phyloP scores from a whole-genome alignment of 2,888 invertebrate genomes.

The Acronicta alni region DNA sequence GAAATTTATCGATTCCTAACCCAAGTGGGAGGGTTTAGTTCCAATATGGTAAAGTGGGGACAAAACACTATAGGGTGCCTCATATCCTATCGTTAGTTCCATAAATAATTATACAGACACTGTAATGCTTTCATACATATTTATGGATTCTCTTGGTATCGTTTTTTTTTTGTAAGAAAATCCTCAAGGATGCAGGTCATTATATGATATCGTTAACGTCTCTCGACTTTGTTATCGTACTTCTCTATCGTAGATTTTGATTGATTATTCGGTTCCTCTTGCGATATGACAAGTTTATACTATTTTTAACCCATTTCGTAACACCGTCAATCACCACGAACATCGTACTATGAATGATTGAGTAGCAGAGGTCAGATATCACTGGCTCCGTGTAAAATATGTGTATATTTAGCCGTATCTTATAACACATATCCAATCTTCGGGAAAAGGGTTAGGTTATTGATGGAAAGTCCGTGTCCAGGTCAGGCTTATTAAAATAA shows the following conservation, averaged over 20 bases:
- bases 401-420: not conserved
- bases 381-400: not conserved
- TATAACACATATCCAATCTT: too few relatives aligned
- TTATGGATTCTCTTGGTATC: too few relatives aligned
- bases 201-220: conserved; percentile 8
- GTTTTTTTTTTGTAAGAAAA: not conserved
- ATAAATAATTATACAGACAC: too few relatives aligned
- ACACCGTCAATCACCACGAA: too few relatives aligned
- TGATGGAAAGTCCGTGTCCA: too few relatives aligned
- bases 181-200: not conserved
- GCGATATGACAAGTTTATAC: conserved; percentile 2
- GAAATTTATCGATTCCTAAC: too few relatives aligned
- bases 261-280: conserved; percentile 19
- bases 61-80: too few relatives aligned
- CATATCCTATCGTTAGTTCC: too few relatives aligned
- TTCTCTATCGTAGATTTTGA: conserved; percentile 18
- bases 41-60: too few relatives aligned
- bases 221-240: not conserved
- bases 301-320: conserved; percentile 3
- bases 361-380: not conserved
- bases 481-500: not conserved
- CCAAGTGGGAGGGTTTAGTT: too few relatives aligned
- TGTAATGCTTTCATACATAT: too few relatives aligned
- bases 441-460: too few relatives aligned
- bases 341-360: not conserved